A percentile compares a stretch with the other conserved stretches of the same genome.
phyloP scores from a whole-genome alignment of 2,888 invertebrate genomes.

The Oscheius myriophilus region DNA sequence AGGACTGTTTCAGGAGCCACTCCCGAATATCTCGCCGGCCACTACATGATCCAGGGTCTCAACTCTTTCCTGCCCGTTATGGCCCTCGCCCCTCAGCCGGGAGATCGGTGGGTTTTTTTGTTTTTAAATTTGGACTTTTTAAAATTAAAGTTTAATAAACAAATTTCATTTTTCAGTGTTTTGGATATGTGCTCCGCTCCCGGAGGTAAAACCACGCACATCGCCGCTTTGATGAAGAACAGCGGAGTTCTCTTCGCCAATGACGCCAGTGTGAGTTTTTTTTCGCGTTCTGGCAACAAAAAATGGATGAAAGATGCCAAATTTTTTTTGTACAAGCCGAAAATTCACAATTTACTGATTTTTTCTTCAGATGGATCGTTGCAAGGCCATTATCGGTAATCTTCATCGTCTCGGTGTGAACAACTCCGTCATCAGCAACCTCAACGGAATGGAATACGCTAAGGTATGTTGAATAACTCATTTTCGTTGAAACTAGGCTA shows the following conservation, averaged over 20 bases:
- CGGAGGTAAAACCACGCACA: slow-evolving; percentile 97
- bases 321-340: not conserved
- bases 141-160: not conserved
- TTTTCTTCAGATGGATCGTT: slow-evolving; percentile 59
- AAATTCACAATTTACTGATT: too few relatives aligned
- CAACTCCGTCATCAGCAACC: slow-evolving; percentile 87
- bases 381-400: slow-evolving; percentile 83
- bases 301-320: not conserved
- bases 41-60: slow-evolving; percentile 84
- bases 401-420: slow-evolving; percentile 94
- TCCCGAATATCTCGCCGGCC: slow-evolving; percentile 97
- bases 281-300: too few relatives aligned
- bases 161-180: slow-evolving; percentile 74
- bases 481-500: slow-evolving; percentile 31
- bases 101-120: slow-evolving; percentile 47
- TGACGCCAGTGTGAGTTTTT: slow-evolving; percentile 80
- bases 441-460: slow-evolving; percentile 88
- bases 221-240: slow-evolving; percentile 90
- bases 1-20: slow-evolving; percentile 79
- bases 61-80: slow-evolving; percentile 96
- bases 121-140: too few relatives aligned
- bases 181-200: slow-evolving; percentile 98
- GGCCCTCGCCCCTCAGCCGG: slow-evolving; percentile 93
- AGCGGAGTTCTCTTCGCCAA: slow-evolving; percentile 95
- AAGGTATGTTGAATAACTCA: slow-evolving; percentile 74